A percentile compares a stretch with the other conserved stretches of the same genome.
These are phyloP conservation scores for Carcinoscorpius rotundicauda DNA, from an alignment of 1,140 invertebrate species.

Conservation along the genomic window DNA sequence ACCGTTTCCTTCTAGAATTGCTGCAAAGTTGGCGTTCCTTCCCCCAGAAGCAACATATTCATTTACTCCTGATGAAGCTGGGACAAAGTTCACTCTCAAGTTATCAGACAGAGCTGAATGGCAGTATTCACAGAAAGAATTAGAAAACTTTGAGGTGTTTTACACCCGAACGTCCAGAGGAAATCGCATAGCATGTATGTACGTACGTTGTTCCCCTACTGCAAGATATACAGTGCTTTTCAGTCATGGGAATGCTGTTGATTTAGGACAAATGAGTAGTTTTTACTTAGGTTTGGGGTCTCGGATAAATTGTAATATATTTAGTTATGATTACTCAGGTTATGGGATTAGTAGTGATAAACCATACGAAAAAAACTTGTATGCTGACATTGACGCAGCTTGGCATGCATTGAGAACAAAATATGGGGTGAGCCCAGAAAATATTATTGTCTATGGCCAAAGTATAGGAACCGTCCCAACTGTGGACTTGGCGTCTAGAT, in stretches of 20 bases:
- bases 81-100: conserved; percentile 33
- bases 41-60: conserved; percentile 96
- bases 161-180: conserved; percentile 61
- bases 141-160: conserved; percentile 84
- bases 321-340: conserved; percentile 99
- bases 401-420: conserved; percentile 73
- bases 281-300: conserved; percentile 95
- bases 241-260: conserved; percentile 96
- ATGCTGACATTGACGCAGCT: conserved; percentile 96
- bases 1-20: conserved; percentile 95
- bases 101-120: conserved; percentile 96
- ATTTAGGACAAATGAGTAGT: conserved; percentile 96
- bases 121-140: conserved; percentile 93
- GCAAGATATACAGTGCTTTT: conserved; percentile 96
- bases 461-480: conserved; percentile 95
- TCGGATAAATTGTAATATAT: conserved; percentile 97
- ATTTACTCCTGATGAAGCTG: conserved; percentile 41
- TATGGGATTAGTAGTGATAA: conserved; percentile 88
- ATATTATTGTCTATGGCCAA: conserved; percentile 98
- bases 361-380: conserved; percentile 97
- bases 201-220: conserved; percentile 80
- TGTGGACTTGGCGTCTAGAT: conserved; percentile 83
- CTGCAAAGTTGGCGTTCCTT: conserved; percentile 96
- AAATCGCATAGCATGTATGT: conserved; percentile 94
- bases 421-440: conserved; percentile 93